Evolutionary conservation across 1,140 invertebrate species (phyloP).

Genomic region (Sycophaga agraensis): DNA sequence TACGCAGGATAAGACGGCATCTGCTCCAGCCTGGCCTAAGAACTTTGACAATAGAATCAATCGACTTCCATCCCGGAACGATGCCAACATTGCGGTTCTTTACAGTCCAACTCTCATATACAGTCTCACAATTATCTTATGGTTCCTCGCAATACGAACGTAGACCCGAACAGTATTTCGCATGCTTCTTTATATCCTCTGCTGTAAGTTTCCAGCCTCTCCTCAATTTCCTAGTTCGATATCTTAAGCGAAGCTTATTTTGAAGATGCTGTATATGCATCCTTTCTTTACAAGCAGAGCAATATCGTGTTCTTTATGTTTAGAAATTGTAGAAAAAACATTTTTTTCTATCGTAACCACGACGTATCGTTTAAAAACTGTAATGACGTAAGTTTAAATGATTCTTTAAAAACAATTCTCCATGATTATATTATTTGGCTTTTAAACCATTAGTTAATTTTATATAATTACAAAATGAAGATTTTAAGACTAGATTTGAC

Average conservation of each 20-base stretch:
- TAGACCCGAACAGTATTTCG: slow-evolving; percentile 2
- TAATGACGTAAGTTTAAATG: too few species aligned
- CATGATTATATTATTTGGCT: too few species aligned
- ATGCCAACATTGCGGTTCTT: not conserved
- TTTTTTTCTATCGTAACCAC: too few species aligned
- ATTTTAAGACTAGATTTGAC: too few species aligned
- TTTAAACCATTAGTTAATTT: too few species aligned
- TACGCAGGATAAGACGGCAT: slow-evolving; percentile 14
- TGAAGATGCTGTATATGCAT: too few species aligned
- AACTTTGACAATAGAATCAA: not conserved
- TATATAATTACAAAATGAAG: too few species aligned
- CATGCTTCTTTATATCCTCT: not conserved
- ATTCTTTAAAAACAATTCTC: too few species aligned
- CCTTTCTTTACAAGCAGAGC: too few species aligned
- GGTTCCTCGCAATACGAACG: not conserved
- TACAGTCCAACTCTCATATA: not conserved
- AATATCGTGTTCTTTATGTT: too few species aligned
- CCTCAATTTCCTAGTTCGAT: not conserved
- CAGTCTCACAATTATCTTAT: not conserved
- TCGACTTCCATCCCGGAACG: not conserved
- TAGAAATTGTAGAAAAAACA: too few species aligned
- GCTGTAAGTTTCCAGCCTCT: not conserved
- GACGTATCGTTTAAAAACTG: too few species aligned
- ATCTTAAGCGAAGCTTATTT: not conserved
- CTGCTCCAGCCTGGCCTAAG: not conserved